These are phyloP conservation scores for Alouatta palliata DNA, from an alignment of 2,113 vertebrate genomes.

Conservation along the genomic window DNA sequence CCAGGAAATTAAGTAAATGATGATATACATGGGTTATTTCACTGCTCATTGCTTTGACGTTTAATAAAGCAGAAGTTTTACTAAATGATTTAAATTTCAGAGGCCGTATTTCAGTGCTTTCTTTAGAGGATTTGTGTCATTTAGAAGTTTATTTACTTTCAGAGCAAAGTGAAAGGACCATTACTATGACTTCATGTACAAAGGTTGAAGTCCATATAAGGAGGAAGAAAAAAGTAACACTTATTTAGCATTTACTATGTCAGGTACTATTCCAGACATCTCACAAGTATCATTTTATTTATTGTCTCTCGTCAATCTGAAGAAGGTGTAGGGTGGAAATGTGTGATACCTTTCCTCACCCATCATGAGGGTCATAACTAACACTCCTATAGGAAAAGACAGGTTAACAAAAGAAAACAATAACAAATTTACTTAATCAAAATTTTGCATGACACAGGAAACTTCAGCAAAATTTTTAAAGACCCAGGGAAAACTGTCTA, in stretches of 20 bases:
- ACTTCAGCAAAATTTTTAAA: not conserved
- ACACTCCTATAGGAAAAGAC: not conserved
- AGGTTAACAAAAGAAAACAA: not conserved
- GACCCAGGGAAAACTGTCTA: not conserved
- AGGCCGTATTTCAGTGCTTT: not conserved
- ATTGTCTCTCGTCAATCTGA: not conserved
- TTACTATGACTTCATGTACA: not conserved
- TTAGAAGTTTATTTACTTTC: not conserved
- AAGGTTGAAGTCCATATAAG: not conserved
- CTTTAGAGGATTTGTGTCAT: not conserved
- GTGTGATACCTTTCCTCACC: not conserved
- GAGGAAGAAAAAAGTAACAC: not conserved
- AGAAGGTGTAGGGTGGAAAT: not conserved
- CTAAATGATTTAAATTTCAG: not conserved
- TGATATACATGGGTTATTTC: not conserved
- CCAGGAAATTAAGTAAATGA: not conserved
- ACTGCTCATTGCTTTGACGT: not conserved
- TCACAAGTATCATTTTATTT: not conserved
- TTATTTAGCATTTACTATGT: not conserved
- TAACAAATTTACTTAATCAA: not conserved
- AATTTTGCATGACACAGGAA: not conserved
- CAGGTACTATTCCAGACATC: not conserved
- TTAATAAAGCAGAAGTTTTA: not conserved
- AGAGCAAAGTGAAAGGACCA: not conserved
- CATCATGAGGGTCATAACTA: not conserved